Conservation (phyloP, 2,797 vertebrate genomes). For the Eospalax fontanierii region DNA sequence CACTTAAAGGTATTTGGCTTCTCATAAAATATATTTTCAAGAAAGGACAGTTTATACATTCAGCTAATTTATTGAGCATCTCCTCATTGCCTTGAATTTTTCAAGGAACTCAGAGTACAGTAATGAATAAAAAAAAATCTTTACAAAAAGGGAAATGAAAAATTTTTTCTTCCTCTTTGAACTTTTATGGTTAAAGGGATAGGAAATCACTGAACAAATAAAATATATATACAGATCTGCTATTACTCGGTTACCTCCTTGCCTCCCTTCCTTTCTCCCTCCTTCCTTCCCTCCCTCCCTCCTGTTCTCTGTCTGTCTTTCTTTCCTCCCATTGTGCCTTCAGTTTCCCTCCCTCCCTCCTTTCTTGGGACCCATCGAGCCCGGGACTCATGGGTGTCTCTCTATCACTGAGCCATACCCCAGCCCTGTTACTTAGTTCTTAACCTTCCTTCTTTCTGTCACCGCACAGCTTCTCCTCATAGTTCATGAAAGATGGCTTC, state of each 20-base stretch:
- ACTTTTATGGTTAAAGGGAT: neutral
- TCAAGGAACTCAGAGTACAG: neutral
- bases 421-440: neutral
- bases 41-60: slow-evolving; percentile 47
- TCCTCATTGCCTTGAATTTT: neutral
- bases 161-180: neutral
- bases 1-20: slow-evolving; percentile 69
- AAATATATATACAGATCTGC: neutral
- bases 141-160: neutral
- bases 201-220: neutral
- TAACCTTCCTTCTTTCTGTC: neutral
- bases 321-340: no score
- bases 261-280: no score
- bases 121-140: neutral
- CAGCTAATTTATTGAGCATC: neutral
- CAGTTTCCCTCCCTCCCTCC: neutral
- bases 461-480: neutral
- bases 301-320: no score
- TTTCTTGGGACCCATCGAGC: neutral
- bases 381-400: neutral
- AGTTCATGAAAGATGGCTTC: neutral
- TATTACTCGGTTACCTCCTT: neutral
- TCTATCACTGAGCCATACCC: neutral
- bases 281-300: neutral
- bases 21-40: slow-evolving; percentile 50